Evolutionary conservation across 2,888 invertebrate species (phyloP).

Genomic region (Frankliniella fusca): DNA sequence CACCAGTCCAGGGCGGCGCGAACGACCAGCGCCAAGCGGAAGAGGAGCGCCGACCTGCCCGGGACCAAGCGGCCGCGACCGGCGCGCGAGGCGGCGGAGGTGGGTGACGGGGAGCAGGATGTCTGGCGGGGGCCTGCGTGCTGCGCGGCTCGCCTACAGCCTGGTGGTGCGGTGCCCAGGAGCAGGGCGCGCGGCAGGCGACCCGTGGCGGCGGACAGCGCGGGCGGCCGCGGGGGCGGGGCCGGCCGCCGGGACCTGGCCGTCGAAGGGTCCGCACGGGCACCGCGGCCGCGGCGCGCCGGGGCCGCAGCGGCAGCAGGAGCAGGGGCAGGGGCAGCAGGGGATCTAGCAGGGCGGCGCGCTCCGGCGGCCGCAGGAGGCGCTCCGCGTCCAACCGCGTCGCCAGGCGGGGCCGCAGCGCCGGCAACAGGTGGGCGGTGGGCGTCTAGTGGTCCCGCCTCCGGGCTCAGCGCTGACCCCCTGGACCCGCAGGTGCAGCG

Average conservation of each 20-base stretch:
- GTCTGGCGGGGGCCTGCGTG: not conserved
- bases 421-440: not conserved
- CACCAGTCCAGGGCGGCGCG: not conserved
- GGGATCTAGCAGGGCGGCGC: not conserved
- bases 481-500: not conserved
- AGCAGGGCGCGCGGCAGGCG: not conserved
- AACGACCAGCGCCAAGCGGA: not conserved
- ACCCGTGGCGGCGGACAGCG: not conserved
- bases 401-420: not conserved
- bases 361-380: not conserved
- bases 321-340: not conserved
- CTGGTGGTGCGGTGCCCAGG: not conserved
- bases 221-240: not conserved
- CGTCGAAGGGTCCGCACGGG: not conserved
- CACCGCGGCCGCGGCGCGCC: not conserved
- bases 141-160: not conserved
- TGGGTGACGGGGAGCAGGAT: not conserved
- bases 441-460: not conserved
- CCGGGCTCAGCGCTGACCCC: too few relatives aligned
- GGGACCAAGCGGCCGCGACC: not conserved
- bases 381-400: not conserved
- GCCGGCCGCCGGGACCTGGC: not conserved
- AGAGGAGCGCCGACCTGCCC: not conserved
- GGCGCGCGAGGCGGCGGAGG: not conserved
- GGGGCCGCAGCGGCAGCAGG: not conserved